Conservation (phyloP, 2,888 invertebrate species). For the Pimpla rufipes region DNA sequence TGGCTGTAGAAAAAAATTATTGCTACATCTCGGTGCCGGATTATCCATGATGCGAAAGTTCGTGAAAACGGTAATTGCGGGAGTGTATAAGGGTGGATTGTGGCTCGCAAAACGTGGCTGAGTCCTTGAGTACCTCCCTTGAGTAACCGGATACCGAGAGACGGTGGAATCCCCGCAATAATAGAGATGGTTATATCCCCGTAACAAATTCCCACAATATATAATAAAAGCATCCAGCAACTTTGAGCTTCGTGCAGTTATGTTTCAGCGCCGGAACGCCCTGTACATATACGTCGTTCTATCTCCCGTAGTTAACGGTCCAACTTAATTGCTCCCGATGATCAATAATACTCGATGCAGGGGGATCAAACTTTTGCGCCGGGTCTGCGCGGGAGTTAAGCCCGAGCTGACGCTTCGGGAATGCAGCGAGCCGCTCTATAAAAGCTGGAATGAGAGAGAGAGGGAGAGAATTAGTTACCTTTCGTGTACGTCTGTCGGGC, state of each 20-base stretch:
- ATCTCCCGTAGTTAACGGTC: not conserved
- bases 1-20: not conserved
- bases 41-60: conserved; percentile 1
- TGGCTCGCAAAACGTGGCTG: not conserved
- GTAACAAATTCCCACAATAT: no score
- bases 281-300: not conserved
- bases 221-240: no score
- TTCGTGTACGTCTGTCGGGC: conserved; percentile 74
- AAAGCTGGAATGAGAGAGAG: conserved; percentile 50
- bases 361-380: conserved; percentile 27
- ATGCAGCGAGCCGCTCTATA: conserved; percentile 22
- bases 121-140: no score
- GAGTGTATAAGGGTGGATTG: not conserved
- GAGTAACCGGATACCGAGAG: no score
- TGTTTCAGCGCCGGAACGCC: not conserved
- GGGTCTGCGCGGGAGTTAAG: not conserved
- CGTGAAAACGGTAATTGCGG: not conserved
- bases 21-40: no score
- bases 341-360: conserved; percentile 34
- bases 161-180: no score
- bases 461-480: conserved; percentile 77
- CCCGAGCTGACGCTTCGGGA: conserved; percentile 13
- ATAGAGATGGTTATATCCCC: no score
- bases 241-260: no score
- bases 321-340: conserved; percentile 39